Evolutionary conservation across 2,113 vertebrate genomes (phyloP), one percentile per base, ranked within the genome.

Genomic region (Indri indri): DNA sequence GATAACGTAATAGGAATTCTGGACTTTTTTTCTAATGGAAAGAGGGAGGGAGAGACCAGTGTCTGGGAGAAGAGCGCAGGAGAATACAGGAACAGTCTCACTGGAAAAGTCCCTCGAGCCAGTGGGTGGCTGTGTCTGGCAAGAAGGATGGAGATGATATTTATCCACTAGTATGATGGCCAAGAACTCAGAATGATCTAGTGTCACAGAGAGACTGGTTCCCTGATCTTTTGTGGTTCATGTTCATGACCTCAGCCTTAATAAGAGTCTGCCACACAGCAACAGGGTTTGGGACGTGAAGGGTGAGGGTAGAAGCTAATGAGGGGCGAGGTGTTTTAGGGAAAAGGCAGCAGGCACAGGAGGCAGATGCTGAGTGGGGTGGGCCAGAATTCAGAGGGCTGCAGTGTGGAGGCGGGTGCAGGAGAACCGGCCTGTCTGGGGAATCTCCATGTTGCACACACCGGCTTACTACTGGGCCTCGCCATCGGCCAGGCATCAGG

Each of bases 391-490:
- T 34, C 32, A 27, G 54, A 70, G 27, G 47, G 16, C 1, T n/a
- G 34, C 34, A 5, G 3, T 6, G 8, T 7, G 37, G n/a, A 73
- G 30, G 25, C 42, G 8, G 20, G 4, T 8, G 5, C 14, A 6
- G 22, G 71, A 52, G 27, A 54, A 17, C 0, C 8, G 1, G 22
- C 16, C 11, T 20, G 30, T 13, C 40, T 32, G 5, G 11, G 34
- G 52, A 22, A 3, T 17, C 16, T 22, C 45, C 10, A 1, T 4
- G 13, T 3, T 17, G 16, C 3, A 27, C 22, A 16, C 2, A 4
- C 10, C 1, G 6, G 50, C 8, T 2, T 47, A 16, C 9, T 37
- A 32, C 63, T 14, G 16, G 47, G 34, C 0, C 0, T 34, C 10
- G 0, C 47, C 1, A 17, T 30, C 13, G 6, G 22, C 45, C 37